These are phyloP conservation scores for Ptychodera flava DNA, from an alignment of 35 echinoderm and acorn worm species.

Conservation along the genomic window DNA sequence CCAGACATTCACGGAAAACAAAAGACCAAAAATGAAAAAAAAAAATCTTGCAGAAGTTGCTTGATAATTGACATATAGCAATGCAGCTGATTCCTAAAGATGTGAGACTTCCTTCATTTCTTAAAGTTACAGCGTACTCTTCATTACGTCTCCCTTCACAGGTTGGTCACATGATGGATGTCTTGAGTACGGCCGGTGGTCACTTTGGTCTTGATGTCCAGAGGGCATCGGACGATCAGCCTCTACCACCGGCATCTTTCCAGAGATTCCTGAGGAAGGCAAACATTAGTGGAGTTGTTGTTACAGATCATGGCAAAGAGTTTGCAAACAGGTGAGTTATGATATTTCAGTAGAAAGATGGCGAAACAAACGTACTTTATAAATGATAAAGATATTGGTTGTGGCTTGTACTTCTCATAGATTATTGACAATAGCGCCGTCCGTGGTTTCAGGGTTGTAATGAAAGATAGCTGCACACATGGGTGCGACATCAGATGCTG, in stretches of 20 bases:
- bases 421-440: not conserved
- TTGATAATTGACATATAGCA: too few relatives aligned
- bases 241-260: conserved; percentile 86
- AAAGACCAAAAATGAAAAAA: too few relatives aligned
- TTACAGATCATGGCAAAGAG: conserved; percentile 65
- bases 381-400: not conserved
- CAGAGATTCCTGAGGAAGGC: conserved; percentile 64
- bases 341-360: not conserved
- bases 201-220: too few relatives aligned
- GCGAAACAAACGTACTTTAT: not conserved
- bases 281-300: conserved; percentile 66
- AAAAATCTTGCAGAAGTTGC: too few relatives aligned
- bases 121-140: too few relatives aligned
- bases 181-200: too few relatives aligned
- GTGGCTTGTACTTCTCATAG: not conserved
- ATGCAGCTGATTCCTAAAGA: too few relatives aligned
- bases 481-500: not conserved
- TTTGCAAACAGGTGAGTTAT: conserved; percentile 73
- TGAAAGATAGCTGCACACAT: not conserved
- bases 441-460: not conserved
- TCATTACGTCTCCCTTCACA: too few relatives aligned
- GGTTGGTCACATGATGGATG: too few relatives aligned
- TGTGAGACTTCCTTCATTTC: too few relatives aligned
- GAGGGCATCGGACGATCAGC: conserved; percentile 8
- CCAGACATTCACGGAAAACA: too few relatives aligned